Evolutionary conservation across 1,140 invertebrate genomes (phyloP).

Genomic region (Brachionus calyciflorus): DNA sequence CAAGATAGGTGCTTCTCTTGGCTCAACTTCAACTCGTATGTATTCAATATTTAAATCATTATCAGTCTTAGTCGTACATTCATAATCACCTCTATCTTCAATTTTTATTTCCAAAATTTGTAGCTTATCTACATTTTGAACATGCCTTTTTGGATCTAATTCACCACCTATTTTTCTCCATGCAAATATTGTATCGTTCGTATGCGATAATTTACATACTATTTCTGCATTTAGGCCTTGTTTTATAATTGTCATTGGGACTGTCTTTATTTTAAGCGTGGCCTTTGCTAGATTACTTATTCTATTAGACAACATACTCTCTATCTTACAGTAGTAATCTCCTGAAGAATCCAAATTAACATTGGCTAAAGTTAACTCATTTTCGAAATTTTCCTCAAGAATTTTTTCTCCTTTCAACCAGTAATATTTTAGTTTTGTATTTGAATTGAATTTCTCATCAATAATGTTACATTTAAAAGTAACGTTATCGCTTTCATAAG

Average conservation of each 20-base stretch:
- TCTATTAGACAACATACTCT: background rate
- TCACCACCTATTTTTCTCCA: slow-evolving; percentile 34
- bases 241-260: background rate
- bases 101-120: background rate
- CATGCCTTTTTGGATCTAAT: background rate
- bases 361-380: background rate
- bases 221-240: background rate
- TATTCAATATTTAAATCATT: background rate
- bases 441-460: background rate
- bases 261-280: background rate
- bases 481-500: background rate
- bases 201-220: background rate
- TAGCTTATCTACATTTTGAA: background rate
- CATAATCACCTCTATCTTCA: slow-evolving; percentile 37
- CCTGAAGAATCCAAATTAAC: background rate
- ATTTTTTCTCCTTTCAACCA: background rate
- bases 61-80: background rate
- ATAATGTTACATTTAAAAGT: background rate
- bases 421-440: background rate
- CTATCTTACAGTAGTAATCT: slow-evolving; percentile 1
- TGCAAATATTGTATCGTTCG: background rate
- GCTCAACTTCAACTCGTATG: slow-evolving; percentile 18
- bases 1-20: background rate
- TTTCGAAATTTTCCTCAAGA: background rate
- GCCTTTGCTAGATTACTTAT: background rate